Base-by-base conservation (phyloP, 2,888 invertebrate species). In the Deilephila elpenor region DNA sequence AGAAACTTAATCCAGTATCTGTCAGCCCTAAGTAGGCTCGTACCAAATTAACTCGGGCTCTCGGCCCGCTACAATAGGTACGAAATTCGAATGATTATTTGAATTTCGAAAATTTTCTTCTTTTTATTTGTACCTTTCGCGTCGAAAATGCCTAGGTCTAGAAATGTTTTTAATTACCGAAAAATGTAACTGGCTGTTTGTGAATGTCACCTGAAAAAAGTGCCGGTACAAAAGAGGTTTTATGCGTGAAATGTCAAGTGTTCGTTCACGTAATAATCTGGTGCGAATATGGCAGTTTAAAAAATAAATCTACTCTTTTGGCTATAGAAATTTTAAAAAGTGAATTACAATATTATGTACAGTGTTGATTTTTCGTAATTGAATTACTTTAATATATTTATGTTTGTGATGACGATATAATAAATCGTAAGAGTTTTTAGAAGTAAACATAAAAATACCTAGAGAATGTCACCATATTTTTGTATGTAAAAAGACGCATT, bases 41-140 rank as follows among this genome's bases (percentile, higher is more conserved):
- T 67, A 67, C 67, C 67, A 67, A 67, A 67, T 67, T 67, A 67
- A 67, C 67, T 25, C 67, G 20, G 67, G 51, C 51, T 51, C 44
- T 67, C 67, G 67, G 67, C 67, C 67, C 51, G 67, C 67, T 25
- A 67, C 67, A 67, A 67, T 67, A 67, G 67, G 67, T 67, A 67
- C 67, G 67, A 67, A 67, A 67, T 67, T 67, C 67, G 67, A 67
- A 67, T 67, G 67, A 67, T 67, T 67, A 67, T 67, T 67, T 67
- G 67, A 67, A 67, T 67, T 67, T 67, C 67, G 67, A 67, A 67
- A 67, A 44, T 67, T 67, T 64, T 44, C 64, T 20, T 44, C 67
- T 20, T 67, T 67, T 67, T 67, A 44, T 44, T 51, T 67, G 14
- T 44, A 25, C 17, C 11, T 51, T 20, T 25, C 44, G 14, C 64